Percentiles rank a stretch among this genome's conserved stretches.
Conservation (phyloP, 2,113 vertebrate species). For the Atrichornis clamosus region DNA sequence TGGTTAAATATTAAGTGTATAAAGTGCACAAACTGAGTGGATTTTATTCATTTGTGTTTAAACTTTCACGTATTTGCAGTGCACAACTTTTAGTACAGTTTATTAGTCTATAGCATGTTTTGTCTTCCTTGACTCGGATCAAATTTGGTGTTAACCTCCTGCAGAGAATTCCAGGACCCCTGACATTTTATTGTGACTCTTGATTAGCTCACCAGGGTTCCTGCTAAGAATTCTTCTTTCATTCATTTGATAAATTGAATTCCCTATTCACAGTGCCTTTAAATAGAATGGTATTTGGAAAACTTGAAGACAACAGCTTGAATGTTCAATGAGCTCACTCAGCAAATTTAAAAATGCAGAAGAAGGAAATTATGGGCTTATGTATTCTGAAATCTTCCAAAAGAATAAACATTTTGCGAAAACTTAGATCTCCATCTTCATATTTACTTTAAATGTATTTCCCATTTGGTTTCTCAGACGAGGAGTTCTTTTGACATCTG, state of each 20-base stretch:
- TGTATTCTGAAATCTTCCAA: neutral
- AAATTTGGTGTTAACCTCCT: slow-evolving; percentile 60
- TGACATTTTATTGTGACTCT: slow-evolving; percentile 69
- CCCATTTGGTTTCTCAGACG: neutral
- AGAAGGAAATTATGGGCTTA: neutral
- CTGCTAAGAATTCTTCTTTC: slow-evolving; percentile 66
- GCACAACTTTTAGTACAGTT: slow-evolving; percentile 1
- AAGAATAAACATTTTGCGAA: neutral
- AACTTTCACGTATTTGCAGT: neutral
- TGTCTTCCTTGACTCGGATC: slow-evolving; percentile 24
- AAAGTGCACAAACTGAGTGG: neutral
- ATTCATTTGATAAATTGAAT: slow-evolving; percentile 65
- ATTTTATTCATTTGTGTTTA: slow-evolving; percentile 1
- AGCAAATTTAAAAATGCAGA: slow-evolving; percentile 6
- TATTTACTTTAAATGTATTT: neutral
- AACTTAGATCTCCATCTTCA: neutral
- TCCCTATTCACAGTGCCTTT: slow-evolving; percentile 62
- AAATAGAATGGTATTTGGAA: slow-evolving; percentile 67
- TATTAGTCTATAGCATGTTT: slow-evolving; percentile 23
- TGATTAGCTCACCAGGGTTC: slow-evolving; percentile 66
- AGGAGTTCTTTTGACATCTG: neutral
- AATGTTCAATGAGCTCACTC: slow-evolving; percentile 47
- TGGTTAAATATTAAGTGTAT: neutral
- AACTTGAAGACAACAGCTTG: slow-evolving; percentile 39
- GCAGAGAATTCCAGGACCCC: slow-evolving; percentile 59